Percentiles rank a stretch among this genome's conserved stretches.
phyloP scores from a whole-genome alignment of 2,113 vertebrate species.

The Centrocercus urophasianus region DNA sequence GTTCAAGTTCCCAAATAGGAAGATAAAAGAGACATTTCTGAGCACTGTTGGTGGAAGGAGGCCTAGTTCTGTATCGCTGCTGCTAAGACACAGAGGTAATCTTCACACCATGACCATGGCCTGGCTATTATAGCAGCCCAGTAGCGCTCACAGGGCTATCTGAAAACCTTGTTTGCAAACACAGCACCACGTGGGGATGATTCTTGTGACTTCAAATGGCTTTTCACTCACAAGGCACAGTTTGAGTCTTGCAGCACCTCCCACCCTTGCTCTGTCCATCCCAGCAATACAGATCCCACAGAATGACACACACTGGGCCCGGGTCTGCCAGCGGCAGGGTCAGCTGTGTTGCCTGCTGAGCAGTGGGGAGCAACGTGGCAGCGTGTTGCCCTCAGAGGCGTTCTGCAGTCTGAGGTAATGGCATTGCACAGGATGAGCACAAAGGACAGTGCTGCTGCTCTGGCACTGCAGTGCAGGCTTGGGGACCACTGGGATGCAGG shows the following conservation, averaged over 20 bases:
- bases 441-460: rapidly evolving
- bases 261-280: not conserved
- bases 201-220: not conserved
- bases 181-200: not conserved
- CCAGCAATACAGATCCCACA: not conserved
- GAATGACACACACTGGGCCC: not conserved
- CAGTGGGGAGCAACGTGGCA: rapidly evolving
- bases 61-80: not conserved
- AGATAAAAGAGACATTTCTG: conserved; percentile 44
- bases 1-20: not conserved
- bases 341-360: not conserved
- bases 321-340: not conserved
- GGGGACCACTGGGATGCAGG: not conserved
- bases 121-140: not conserved
- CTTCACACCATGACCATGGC: not conserved
- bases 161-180: conserved; percentile 16
- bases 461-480: not conserved
- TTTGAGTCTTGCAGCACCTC: not conserved
- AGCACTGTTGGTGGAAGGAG: not conserved
- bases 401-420: not conserved
- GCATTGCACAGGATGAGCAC: rapidly evolving
- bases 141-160: not conserved
- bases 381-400: not conserved
- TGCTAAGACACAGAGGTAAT: not conserved
- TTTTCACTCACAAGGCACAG: not conserved